Percentiles rank a stretch among this genome's conserved stretches.
phyloP scores from a whole-genome alignment of 2,797 vertebrate species.

The Apodemus agrarius region DNA sequence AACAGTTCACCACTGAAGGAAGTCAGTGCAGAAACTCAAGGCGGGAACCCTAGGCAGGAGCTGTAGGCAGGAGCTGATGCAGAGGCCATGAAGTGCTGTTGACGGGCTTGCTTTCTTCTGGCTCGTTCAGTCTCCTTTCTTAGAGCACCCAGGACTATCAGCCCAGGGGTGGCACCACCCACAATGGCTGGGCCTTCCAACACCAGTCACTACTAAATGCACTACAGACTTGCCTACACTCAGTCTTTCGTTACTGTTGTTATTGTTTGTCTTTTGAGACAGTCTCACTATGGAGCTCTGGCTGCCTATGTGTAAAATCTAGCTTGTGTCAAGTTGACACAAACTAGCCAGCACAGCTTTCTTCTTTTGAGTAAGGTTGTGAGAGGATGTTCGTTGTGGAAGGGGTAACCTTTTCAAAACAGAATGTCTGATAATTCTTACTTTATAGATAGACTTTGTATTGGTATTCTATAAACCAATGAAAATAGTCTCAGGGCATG shows the following conservation, averaged over 20 bases:
- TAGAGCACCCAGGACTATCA: not conserved
- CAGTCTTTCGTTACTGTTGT: not conserved
- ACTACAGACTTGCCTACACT: not conserved
- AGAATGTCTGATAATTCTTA: conserved; percentile 8
- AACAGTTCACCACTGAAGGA: not conserved
- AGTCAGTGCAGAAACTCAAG: not conserved
- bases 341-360: not conserved
- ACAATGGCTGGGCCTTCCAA: not conserved
- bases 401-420: not conserved
- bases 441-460: conserved; percentile 9
- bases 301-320: not conserved
- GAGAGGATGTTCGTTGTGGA: not conserved
- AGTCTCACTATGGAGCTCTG: not conserved
- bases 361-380: not conserved
- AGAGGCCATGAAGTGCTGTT: not conserved
- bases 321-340: not conserved
- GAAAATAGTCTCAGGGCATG: not conserved
- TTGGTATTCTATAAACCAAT: conserved; percentile 12
- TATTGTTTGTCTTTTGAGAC: not conserved
- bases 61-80: not conserved
- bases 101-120: not conserved
- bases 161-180: not conserved
- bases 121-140: not conserved
- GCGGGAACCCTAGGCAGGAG: not conserved
- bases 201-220: not conserved